phyloP scores from a whole-genome alignment of 2,113 vertebrate genomes.

The Gobiocypris rarus region DNA sequence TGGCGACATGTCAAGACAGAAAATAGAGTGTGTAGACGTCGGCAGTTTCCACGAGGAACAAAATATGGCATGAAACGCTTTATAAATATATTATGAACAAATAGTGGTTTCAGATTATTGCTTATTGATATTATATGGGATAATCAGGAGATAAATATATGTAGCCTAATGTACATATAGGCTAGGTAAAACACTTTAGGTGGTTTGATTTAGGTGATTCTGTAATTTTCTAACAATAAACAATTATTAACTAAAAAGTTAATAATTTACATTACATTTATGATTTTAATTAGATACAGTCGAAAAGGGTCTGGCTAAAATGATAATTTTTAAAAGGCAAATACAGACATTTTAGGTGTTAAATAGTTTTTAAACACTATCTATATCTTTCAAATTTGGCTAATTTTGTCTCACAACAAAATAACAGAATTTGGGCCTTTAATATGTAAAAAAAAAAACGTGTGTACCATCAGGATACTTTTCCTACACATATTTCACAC shows the following conservation, averaged over 20 bases:
- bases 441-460: not conserved
- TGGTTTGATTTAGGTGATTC: not conserved
- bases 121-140: too few species aligned
- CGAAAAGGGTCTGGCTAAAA: slow-evolving; percentile 1
- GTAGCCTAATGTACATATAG: too few species aligned
- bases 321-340: not conserved
- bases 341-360: not conserved
- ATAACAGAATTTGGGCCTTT: not conserved
- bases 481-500: not conserved
- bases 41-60: not conserved
- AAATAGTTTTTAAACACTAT: not conserved
- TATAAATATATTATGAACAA: not conserved
- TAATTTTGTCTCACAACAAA: too few species aligned
- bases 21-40: not conserved
- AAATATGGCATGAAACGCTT: not conserved
- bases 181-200: not conserved
- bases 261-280: not conserved
- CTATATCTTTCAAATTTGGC: too few species aligned
- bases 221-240: not conserved
- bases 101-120: not conserved
- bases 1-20: not conserved
- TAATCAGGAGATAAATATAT: not conserved
- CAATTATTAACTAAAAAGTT: not conserved
- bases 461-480: not conserved
- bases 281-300: not conserved